phyloP scores from a whole-genome alignment of 2,888 invertebrate species.

The Sacculina carcini region DNA sequence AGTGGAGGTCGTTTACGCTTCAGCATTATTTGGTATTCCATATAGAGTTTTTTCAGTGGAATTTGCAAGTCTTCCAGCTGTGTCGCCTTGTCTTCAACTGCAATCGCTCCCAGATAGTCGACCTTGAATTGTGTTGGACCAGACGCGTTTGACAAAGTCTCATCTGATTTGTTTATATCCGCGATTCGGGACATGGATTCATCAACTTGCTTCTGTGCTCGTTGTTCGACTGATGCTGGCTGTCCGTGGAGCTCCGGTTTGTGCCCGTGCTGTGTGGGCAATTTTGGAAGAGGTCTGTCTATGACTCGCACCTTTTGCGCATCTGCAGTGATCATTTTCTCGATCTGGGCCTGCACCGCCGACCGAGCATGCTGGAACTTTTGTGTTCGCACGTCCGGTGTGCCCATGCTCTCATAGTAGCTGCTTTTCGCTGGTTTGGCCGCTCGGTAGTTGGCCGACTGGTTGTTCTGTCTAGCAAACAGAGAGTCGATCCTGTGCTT shows the following conservation, averaged over 20 bases:
- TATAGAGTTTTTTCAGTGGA: slow-evolving; percentile 46
- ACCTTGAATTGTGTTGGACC: slow-evolving; percentile 21
- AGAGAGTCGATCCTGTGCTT: slow-evolving; percentile 64
- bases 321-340: slow-evolving; percentile 44
- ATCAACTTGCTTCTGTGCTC: neutral
- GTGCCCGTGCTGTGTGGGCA: neutral
- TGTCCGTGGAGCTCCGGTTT: neutral
- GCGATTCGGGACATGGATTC: neutral
- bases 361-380: slow-evolving; percentile 21
- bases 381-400: slow-evolving; percentile 10
- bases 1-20: slow-evolving; percentile 24
- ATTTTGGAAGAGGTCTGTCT: too few species aligned
- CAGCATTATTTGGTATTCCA: slow-evolving; percentile 23
- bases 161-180: too few species aligned
- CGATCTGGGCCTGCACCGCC: slow-evolving; percentile 59
- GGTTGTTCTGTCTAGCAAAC: slow-evolving; percentile 23
- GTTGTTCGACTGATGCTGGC: neutral
- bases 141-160: neutral
- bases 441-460: neutral
- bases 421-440: neutral
- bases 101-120: slow-evolving; percentile 54
- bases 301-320: too few species aligned
- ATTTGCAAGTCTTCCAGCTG: slow-evolving; percentile 55
- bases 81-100: slow-evolving; percentile 39
- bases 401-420: slow-evolving; percentile 10